Evolutionary conservation across 2,797 vertebrate species (phyloP).

Genomic region (Hydrocynus forskahlii): DNA sequence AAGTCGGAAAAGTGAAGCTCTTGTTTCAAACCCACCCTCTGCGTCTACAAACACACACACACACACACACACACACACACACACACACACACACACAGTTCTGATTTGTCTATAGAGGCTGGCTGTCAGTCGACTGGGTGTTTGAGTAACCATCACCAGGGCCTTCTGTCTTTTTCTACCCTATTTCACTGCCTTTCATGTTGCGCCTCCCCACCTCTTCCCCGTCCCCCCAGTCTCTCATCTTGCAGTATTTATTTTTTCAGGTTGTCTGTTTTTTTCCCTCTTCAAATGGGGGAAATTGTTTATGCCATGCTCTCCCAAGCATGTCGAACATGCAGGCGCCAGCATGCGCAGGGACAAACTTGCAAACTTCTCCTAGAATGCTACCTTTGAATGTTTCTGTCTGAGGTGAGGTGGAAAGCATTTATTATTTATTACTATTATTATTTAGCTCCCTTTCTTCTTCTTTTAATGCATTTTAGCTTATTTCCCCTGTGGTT

Average conservation of each 20-base stretch:
- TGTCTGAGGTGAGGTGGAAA: neutral
- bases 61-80: constrained; percentile 23
- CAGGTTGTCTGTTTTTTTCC: constrained; percentile 57
- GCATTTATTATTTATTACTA: neutral
- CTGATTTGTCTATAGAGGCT: constrained; percentile 51
- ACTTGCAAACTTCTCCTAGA: constrained; percentile 24
- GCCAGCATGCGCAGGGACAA: constrained; percentile 37
- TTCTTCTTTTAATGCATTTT: constrained; percentile 11
- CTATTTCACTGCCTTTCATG: constrained; percentile 61
- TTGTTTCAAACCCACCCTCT: constrained; percentile 46
- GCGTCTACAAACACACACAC: constrained; percentile 28
- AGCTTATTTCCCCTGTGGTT: too few species aligned
- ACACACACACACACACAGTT: constrained; percentile 31
- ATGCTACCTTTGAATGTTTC: constrained; percentile 20
- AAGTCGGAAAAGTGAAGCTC: constrained; percentile 52
- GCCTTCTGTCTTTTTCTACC: constrained; percentile 57
- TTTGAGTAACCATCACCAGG: constrained; percentile 53
- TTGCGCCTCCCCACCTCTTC: constrained; percentile 2
- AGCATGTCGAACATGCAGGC: constrained; percentile 53
- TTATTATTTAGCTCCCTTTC: neutral
- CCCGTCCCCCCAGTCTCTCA: constrained; percentile 28
- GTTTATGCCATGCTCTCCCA: constrained; percentile 56
- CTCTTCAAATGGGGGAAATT: constrained; percentile 50
- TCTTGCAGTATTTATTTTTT: constrained; percentile 50
- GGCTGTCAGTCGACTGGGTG: constrained; percentile 48